These are phyloP conservation scores for Etheostoma nigrum DNA, from an alignment of 2,797 vertebrate genomes.

Conservation along the genomic window DNA sequence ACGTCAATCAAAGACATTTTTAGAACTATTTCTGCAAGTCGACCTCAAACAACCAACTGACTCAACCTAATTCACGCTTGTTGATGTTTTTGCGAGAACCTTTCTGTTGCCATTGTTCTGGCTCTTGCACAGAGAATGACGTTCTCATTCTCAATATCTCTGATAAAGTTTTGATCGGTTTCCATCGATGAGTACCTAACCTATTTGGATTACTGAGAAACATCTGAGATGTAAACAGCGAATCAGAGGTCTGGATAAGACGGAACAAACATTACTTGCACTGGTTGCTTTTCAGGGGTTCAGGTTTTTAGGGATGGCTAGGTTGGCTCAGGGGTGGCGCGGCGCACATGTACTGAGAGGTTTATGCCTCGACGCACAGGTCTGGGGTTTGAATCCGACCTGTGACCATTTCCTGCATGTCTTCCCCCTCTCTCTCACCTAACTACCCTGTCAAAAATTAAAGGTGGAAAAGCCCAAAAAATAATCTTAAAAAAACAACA, in stretches of 20 bases:
- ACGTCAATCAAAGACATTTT: too few species aligned
- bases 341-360: too few species aligned
- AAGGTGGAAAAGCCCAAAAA: too few species aligned
- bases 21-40: too few species aligned
- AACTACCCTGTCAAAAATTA: too few species aligned
- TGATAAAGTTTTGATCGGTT: neutral
- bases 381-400: too few species aligned
- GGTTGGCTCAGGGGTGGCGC: too few species aligned
- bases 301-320: neutral
- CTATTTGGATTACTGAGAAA: neutral
- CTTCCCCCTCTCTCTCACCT: too few species aligned
- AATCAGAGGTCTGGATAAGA: neutral
- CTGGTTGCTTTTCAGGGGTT: neutral
- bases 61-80: neutral
- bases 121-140: neutral
- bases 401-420: too few species aligned
- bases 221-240: neutral
- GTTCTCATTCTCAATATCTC: neutral
- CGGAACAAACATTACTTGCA: neutral
- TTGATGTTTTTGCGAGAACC: neutral
- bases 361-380: too few species aligned
- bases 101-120: neutral
- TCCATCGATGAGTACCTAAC: neutral
- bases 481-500: neutral
- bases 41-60: too few species aligned